These are phyloP conservation scores for Colistium nudipinnis DNA, from an alignment of 2,113 vertebrate species.

Conservation along the genomic window DNA sequence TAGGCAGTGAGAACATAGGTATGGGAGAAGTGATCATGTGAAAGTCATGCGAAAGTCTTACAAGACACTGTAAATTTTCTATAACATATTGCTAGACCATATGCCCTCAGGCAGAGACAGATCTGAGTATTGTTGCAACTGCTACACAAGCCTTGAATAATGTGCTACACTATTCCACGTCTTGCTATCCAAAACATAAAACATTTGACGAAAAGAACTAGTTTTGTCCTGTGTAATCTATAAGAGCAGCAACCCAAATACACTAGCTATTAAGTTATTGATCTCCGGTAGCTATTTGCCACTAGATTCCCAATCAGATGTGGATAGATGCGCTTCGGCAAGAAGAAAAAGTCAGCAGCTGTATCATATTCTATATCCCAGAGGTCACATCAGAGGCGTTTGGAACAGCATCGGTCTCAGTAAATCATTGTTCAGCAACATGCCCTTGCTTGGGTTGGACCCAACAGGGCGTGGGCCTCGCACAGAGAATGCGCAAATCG, in stretches of 20 bases:
- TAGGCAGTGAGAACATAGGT: too few relatives aligned
- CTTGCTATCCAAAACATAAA: background rate
- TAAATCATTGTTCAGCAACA: conserved; percentile 59
- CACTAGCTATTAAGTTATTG: conserved; percentile 6
- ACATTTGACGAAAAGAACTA: background rate
- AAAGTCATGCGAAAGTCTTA: background rate
- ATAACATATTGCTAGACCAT: background rate
- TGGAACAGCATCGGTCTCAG: conserved; percentile 16
- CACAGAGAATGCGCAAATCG: conserved; percentile 76
- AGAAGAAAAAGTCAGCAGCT: background rate
- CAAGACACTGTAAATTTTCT: background rate
- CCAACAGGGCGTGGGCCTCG: conserved; percentile 84
- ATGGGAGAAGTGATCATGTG: background rate
- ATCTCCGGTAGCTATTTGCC: background rate
- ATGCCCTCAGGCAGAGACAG: too few relatives aligned
- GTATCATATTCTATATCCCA: conserved; percentile 18
- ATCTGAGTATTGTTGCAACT: conserved; percentile 11
- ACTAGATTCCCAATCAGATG: conserved; percentile 5
- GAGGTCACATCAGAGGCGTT: conserved; percentile 32
- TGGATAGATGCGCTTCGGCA: background rate
- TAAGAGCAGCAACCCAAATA: conserved; percentile 4
- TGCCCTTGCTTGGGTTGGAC: conserved; percentile 62
- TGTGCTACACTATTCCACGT: background rate
- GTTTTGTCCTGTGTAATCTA: background rate
- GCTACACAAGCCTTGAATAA: conserved; percentile 1